These are phyloP conservation scores for Podargus strigoides DNA, from an alignment of 2,797 vertebrate species.

Conservation along the genomic window DNA sequence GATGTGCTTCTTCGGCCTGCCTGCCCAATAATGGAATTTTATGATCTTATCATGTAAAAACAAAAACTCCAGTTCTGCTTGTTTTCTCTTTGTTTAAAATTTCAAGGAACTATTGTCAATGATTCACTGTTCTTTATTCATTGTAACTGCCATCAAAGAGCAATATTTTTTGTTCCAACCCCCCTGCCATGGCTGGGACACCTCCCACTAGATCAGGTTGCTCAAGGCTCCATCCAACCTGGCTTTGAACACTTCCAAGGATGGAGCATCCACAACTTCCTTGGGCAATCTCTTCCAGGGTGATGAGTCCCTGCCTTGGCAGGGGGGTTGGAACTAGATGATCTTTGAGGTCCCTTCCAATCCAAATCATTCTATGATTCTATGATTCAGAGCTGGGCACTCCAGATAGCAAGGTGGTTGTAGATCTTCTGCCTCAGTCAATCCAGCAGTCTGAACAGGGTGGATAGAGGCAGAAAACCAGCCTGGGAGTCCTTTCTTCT, in stretches of 20 bases:
- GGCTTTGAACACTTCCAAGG: too few species aligned
- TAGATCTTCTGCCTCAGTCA: background rate
- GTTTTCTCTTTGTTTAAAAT: background rate
- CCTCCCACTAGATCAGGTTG: too few species aligned
- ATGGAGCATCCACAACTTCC: too few species aligned
- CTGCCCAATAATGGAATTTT: background rate
- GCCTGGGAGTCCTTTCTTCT: background rate
- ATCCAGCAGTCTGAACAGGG: background rate
- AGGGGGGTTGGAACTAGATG: too few species aligned
- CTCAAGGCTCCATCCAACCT: too few species aligned
- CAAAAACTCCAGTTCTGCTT: background rate
- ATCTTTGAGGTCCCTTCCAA: too few species aligned
- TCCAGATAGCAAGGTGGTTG: fast-evolving
- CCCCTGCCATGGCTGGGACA: too few species aligned
- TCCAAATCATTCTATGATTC: too few species aligned
- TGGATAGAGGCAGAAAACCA: background rate
- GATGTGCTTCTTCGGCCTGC: background rate
- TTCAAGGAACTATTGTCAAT: background rate
- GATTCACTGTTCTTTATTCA: background rate
- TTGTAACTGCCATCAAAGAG: background rate
- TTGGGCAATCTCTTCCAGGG: too few species aligned
- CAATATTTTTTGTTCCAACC: too few species aligned
- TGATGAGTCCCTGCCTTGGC: too few species aligned
- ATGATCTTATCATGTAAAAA: background rate
- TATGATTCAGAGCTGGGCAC: background rate